These are phyloP conservation scores for Tupiocoris notatus DNA, from an alignment of 2,888 invertebrate genomes.

Conservation along the genomic window DNA sequence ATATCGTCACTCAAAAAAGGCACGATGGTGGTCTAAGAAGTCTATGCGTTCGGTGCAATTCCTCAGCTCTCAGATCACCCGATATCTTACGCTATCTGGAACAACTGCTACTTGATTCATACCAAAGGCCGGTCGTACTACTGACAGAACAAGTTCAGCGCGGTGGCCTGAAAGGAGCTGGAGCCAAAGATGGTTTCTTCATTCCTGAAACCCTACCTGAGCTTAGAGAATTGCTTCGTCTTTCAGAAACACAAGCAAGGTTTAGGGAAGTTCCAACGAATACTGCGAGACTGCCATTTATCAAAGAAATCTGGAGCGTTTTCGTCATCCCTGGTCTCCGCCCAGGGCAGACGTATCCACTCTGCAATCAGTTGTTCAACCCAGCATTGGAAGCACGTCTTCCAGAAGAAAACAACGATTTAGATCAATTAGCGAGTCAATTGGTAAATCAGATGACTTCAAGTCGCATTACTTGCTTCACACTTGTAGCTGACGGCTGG, in stretches of 20 bases:
- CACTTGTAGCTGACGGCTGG: conserved; percentile 61
- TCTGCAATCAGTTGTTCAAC: conserved; percentile 36
- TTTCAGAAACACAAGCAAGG: background rate
- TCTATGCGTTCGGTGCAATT: conserved; percentile 4
- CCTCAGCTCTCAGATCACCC: background rate
- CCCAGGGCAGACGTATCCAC: conserved; percentile 26
- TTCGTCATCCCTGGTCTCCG: conserved; percentile 45
- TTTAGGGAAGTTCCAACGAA: conserved; percentile 38
- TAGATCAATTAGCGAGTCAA: conserved; percentile 31
- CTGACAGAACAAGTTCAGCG: background rate
- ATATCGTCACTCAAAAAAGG: conserved; percentile 13
- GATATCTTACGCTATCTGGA: conserved; percentile 2
- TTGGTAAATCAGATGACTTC: conserved; percentile 27
- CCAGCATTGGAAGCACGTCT: conserved; percentile 45
- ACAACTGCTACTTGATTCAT: background rate
- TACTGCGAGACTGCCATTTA: conserved; percentile 10
- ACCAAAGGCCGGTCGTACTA: background rate
- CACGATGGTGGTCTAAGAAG: background rate
- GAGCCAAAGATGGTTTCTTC: background rate
- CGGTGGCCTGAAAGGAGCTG: background rate
- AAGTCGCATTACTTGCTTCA: conserved; percentile 22
- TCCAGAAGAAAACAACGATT: conserved; percentile 23
- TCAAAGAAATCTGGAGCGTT: conserved; percentile 42
- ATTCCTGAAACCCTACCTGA: conserved; percentile 13
- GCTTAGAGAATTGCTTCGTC: conserved; percentile 1